A percentile compares a stretch with the other conserved stretches of the same genome.
Conservation (phyloP, 2,888 invertebrate species). For the Elegia similella region DNA sequence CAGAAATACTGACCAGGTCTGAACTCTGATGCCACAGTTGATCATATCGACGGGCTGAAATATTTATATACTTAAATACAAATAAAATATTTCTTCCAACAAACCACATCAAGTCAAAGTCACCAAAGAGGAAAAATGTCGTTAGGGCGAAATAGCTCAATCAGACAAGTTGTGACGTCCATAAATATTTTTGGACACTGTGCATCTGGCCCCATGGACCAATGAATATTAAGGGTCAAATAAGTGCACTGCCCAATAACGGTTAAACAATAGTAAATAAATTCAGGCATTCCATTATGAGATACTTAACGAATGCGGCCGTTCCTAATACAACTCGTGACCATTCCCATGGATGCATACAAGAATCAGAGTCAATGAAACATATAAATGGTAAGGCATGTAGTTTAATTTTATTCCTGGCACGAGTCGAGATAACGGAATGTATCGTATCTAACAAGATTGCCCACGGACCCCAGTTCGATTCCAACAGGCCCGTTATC, state of each 20-base stretch:
- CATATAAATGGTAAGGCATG: slow-evolving; percentile 8
- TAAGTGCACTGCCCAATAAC: background rate
- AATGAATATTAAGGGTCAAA: no score
- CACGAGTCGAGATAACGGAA: slow-evolving; percentile 21
- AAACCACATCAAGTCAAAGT: no score
- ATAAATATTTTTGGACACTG: no score
- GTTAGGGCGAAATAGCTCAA: no score
- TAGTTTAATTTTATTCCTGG: slow-evolving; percentile 18
- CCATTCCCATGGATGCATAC: slow-evolving; percentile 14
- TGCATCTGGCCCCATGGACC: no score
- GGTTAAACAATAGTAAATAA: background rate
- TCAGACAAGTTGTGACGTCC: no score
- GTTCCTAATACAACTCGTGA: slow-evolving; percentile 3
- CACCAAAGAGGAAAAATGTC: no score
- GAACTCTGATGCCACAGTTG: no score
- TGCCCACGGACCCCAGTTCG: slow-evolving; percentile 44
- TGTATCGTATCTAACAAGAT: slow-evolving; percentile 43
- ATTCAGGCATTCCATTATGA: background rate
- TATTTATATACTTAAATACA: no score
- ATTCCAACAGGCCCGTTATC: slow-evolving; percentile 57
- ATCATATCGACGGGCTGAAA: no score
- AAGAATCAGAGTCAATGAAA: slow-evolving; percentile 7
- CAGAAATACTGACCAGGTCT: no score
- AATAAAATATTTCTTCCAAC: no score
- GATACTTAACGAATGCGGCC: background rate